Base-by-base conservation (phyloP, 2,113 vertebrate species). In the Gasterosteus nipponicus region DNA sequence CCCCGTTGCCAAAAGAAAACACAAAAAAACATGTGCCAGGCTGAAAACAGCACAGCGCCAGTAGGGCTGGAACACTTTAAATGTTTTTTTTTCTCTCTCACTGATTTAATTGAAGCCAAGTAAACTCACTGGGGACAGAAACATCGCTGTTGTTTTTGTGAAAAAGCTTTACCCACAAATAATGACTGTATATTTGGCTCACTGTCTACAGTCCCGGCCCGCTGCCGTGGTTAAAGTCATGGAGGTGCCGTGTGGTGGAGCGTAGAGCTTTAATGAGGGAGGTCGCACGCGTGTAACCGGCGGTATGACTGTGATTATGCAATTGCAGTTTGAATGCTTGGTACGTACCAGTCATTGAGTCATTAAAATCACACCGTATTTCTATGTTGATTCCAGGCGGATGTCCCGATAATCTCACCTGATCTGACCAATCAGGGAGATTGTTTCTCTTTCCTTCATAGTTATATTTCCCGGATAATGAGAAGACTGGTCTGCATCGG, bases 101-200 rank as follows among this genome's bases (percentile, higher is more conserved):
- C 73, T 58, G 63, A 73, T 85, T 88, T 88, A 85, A 87, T 80
- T 82, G 60, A 85, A 77, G 76, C 80, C 62, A 15, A 75, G 75
- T 14, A 33, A 62, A 84, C 56, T 67, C 81, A 82, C 70, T 1
- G 56, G 82, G 77, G 80, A 86, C 62, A 19, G 18, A 68, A 60
- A 53, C 61, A 67, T 6, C 65, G 69, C 5, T 51, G 77, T 70
- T 79, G 41, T 80, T 69, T 60, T 56, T 47, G 60, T 71, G 63
- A 80, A 77, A 77, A 75, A 86, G 66, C 81, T 61, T 60, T 70
- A 46, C 44, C 54, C 78, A 67, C 77, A 80, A 67, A 85, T 73
- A 75, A 83, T 77, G 81, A 67, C 75, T 77, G 46, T 81, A 73
- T 65, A 62, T 86, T 77, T 69, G 49, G 63, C 66, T 75, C 29